phyloP scores from a whole-genome alignment of 2,888 invertebrate species.

The Leptopilina myrica region DNA sequence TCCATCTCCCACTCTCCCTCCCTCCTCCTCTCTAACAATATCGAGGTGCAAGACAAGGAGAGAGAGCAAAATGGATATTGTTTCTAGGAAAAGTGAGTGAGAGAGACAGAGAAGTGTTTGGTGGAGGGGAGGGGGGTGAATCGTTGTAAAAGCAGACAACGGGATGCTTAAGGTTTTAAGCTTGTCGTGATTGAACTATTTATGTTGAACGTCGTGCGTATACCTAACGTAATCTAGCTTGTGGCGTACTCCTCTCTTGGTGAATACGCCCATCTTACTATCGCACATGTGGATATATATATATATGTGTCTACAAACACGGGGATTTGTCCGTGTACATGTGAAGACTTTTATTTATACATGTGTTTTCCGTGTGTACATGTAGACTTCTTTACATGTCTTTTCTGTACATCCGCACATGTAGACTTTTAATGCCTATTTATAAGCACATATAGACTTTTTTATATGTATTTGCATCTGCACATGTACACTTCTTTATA shows the following conservation, averaged over 20 bases:
- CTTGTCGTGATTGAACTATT: constrained; percentile 69
- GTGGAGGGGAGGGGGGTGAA: constrained; percentile 14
- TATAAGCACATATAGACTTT: no score
- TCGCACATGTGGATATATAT: no score
- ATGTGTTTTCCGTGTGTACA: no score
- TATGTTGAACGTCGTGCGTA: constrained; percentile 61
- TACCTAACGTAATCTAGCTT: constrained; percentile 56
- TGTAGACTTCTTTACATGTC: no score
- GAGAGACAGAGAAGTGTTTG: not conserved
- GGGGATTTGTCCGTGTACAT: no score
- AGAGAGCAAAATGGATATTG: constrained; percentile 24
- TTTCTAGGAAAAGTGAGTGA: not conserved
- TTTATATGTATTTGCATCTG: no score
- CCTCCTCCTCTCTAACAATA: constrained; percentile 1
- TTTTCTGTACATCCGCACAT: no score
- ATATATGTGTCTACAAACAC: no score
- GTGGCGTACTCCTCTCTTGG: constrained; percentile 23
- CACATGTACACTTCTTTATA: no score
- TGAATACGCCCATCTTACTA: constrained; percentile 32
- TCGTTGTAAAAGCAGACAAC: constrained; percentile 48
- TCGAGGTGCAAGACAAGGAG: constrained; percentile 23
- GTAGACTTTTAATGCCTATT: no score
- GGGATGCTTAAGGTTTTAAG: constrained; percentile 64
- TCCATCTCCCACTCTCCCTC: no score
- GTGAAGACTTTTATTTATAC: no score